Conservation (phyloP, 2,888 invertebrate genomes). For the Diarsia dahlii region DNA sequence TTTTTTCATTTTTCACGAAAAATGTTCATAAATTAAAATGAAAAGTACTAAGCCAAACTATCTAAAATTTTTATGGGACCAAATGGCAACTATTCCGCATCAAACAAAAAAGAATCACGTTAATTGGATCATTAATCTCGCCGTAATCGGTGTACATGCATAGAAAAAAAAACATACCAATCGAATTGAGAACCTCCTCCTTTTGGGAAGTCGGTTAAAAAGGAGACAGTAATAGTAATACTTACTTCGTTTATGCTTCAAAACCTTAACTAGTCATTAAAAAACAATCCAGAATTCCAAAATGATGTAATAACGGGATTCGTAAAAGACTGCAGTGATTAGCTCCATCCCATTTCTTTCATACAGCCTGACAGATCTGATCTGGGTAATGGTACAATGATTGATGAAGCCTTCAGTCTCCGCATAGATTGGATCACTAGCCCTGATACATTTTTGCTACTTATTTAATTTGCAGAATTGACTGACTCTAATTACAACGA, state of each 20-base stretch:
- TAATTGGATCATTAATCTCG: too few species aligned
- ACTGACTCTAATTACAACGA: slow-evolving; percentile 10
- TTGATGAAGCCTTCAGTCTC: slow-evolving; percentile 56
- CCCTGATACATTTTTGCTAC: slow-evolving; percentile 51
- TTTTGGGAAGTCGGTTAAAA: too few species aligned
- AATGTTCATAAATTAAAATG: too few species aligned
- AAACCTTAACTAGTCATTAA: background rate
- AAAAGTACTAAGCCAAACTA: too few species aligned
- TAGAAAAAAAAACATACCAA: too few species aligned
- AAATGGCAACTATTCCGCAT: too few species aligned
- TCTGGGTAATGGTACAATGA: slow-evolving; percentile 58
- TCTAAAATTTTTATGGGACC: too few species aligned
- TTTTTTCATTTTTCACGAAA: too few species aligned
- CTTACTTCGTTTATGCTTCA: background rate
- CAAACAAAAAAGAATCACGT: too few species aligned
- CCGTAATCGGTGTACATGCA: too few species aligned
- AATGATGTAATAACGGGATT: slow-evolving; percentile 41
- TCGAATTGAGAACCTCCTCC: too few species aligned
- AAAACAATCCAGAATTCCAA: background rate
- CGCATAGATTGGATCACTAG: slow-evolving; percentile 50
- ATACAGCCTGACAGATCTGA: slow-evolving; percentile 28
- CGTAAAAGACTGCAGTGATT: slow-evolving; percentile 52
- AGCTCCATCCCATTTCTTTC: slow-evolving; percentile 56
- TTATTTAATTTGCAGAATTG: slow-evolving; percentile 50
- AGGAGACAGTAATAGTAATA: too few species aligned